A percentile compares a stretch with the other conserved stretches of the same genome.
Evolutionary conservation across 1,140 invertebrate genomes (phyloP).

Genomic region (Bombus ignitus): DNA sequence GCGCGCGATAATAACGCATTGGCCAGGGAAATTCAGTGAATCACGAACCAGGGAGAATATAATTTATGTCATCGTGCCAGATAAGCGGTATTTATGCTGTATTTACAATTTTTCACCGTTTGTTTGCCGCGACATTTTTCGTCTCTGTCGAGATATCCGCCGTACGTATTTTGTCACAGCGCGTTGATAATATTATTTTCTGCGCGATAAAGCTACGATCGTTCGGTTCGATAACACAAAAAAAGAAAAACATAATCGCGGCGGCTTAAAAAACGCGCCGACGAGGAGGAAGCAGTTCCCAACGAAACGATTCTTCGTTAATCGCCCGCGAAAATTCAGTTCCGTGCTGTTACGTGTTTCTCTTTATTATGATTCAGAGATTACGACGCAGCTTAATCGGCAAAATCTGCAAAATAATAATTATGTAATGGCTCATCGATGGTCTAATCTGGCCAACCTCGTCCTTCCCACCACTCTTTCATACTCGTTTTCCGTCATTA

Average conservation of each 20-base stretch:
- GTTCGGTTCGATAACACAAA: not conserved
- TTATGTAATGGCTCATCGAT: slow-evolving; percentile 26
- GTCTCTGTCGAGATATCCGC: not conserved
- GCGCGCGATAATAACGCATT: not conserved
- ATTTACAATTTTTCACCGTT: not conserved
- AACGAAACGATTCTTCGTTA: not conserved
- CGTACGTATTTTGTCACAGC: not conserved
- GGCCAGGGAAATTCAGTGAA: not conserved
- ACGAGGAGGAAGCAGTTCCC: not conserved
- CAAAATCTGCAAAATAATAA: slow-evolving; percentile 35
- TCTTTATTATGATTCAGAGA: slow-evolving; percentile 11
- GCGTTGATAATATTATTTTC: not conserved
- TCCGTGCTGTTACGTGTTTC: not conserved
- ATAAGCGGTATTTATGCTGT: slow-evolving; percentile 7
- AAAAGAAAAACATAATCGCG: not conserved
- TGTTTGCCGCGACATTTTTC: no score
- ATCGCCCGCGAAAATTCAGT: not conserved
- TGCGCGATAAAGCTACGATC: not conserved
- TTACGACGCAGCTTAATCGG: slow-evolving; percentile 6
- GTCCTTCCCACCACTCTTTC: not conserved
- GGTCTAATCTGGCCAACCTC: not conserved
- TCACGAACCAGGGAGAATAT: not conserved
- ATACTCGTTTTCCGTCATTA: not conserved
- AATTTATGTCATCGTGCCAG: slow-evolving; percentile 31
- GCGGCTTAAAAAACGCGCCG: not conserved